Evolutionary conservation across 2,113 vertebrate genomes (phyloP), one percentile per base, ranked within the genome.

Genomic region (Xyrauchen texanus): DNA sequence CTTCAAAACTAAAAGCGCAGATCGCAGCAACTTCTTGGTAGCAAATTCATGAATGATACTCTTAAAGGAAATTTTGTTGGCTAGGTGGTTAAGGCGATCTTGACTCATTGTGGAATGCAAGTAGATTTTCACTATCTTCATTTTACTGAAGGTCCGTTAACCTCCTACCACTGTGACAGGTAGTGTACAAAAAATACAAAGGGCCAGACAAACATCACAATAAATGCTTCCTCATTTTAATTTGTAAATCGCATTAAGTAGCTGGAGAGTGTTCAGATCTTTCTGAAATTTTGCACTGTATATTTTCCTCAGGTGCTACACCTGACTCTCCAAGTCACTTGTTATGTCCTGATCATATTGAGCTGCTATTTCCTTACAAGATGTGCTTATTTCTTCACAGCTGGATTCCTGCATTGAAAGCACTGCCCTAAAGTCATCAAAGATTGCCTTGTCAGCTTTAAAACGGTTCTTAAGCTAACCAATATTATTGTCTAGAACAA

Each of bases 51-150:
- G 5, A 0, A 49, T 49, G 47, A 49, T 1, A 8, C 8, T 8
- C 8, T 49, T 49, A 49, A 49, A 49, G 47, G 5, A 5, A 5
- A 49, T 5, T 49, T 49, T 49, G 5, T 49, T 49, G 47, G 47
- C 47, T 6, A 49, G 47, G 5, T 49, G 1, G 12, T 73, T 73
- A 10, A 73, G 44, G 12, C 53, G n/a, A 7, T 68, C 13, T 45
- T 68, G 65, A 13, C 5, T 3, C 75, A 77, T 77, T 7, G 1
- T 13, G 7, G 61, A 77, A 3, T 12, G 61, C 15, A 77, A 46
- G 47, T 78, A 49, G 42, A 0, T 78, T 69, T 78, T 78, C 6
- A 78, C 68, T 4, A 78, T 10, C 15, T 78, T 78, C 7, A 78
- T 13, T 46, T 78, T 68, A 3, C 64, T 78, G 76, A 78, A 78